These are phyloP conservation scores for Dermochelys coriacea DNA, from an alignment of 2,797 vertebrate genomes.

Conservation along the genomic window DNA sequence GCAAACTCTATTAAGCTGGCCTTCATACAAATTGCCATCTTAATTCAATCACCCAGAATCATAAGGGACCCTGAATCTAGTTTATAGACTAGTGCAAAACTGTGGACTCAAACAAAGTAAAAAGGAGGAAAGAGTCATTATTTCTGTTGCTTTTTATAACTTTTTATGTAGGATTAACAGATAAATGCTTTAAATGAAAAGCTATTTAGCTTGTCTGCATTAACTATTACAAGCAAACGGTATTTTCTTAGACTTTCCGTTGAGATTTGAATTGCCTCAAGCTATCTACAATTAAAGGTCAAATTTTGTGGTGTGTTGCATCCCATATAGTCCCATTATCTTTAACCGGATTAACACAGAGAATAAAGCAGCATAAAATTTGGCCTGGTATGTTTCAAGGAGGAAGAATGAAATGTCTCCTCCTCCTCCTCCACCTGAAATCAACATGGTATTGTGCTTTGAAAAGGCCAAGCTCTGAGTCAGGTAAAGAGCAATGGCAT, in stretches of 20 bases:
- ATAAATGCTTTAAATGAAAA: slow-evolving; percentile 1
- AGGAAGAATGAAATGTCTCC: slow-evolving; percentile 13
- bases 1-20: background rate
- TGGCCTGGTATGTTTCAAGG: background rate
- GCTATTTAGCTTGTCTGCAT: slow-evolving; percentile 4
- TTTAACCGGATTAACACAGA: background rate
- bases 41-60: slow-evolving; percentile 39
- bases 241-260: slow-evolving; percentile 28
- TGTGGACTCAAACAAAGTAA: slow-evolving; percentile 34
- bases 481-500: slow-evolving; percentile 29
- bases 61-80: slow-evolving; percentile 16
- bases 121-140: background rate
- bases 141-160: slow-evolving; percentile 9
- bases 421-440: background rate
- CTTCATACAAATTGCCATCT: background rate
- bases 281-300: background rate
- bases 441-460: background rate
- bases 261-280: slow-evolving; percentile 12
- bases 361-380: background rate
- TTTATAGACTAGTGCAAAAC: slow-evolving; percentile 26
- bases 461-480: slow-evolving; percentile 1
- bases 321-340: background rate
- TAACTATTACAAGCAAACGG: background rate
- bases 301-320: background rate
- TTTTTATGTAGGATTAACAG: slow-evolving; percentile 45